These are phyloP conservation scores for Rhynchonycteris naso DNA, from an alignment of 2,797 vertebrate species.

Conservation along the genomic window DNA sequence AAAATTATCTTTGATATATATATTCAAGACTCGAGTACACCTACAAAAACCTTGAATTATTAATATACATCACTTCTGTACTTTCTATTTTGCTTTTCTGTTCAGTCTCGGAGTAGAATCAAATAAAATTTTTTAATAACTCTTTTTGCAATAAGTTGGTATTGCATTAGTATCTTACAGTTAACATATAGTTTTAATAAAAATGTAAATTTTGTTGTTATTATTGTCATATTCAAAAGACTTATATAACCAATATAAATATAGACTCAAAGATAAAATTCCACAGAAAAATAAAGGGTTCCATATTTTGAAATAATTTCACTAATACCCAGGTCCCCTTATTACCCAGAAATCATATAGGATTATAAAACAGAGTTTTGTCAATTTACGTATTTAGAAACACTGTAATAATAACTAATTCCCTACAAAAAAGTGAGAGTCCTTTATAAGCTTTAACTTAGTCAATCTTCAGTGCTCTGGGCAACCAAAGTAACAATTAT, in stretches of 20 bases:
- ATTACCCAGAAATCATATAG: neutral
- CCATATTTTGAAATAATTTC: neutral
- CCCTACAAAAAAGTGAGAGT: neutral
- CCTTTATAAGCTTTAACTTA: neutral
- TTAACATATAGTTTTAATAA: neutral
- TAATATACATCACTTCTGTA: neutral
- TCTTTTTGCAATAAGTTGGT: neutral
- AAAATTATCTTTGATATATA: neutral
- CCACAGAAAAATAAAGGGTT: neutral
- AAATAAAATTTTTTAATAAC: neutral
- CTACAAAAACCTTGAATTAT: neutral
- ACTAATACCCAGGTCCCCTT: neutral
- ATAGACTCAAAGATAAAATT: neutral
- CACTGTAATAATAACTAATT: neutral
- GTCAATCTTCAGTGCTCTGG: neutral
- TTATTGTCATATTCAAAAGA: neutral
- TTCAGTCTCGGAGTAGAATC: neutral
- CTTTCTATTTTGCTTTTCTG: neutral
- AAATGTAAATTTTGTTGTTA: neutral
- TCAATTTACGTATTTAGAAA: neutral
- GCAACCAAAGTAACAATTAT: neutral
- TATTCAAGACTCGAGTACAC: neutral
- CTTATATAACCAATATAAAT: neutral
- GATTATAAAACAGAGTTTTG: neutral
- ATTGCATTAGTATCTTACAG: neutral